Evolutionary conservation across 2,113 vertebrate species (phyloP).

Genomic region (Gila orcuttii): DNA sequence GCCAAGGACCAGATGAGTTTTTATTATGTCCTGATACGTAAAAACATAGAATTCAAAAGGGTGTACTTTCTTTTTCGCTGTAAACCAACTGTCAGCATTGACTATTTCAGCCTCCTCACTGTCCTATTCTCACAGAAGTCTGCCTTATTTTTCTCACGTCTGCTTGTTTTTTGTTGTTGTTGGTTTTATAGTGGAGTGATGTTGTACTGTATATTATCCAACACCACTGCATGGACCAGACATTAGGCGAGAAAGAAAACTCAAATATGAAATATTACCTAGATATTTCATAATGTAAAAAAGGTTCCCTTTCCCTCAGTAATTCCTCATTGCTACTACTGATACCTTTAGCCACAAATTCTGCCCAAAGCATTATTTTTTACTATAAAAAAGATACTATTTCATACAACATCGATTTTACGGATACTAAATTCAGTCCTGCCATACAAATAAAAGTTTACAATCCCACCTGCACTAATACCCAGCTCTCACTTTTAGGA

Average conservation of each 20-base stretch:
- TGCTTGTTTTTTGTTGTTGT: background rate
- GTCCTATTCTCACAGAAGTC: background rate
- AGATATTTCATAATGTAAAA: background rate
- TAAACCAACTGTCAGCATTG: background rate
- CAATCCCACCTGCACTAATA: slow-evolving; percentile 47
- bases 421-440: slow-evolving; percentile 27
- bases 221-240: background rate
- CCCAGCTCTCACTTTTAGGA: slow-evolving; percentile 40
- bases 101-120: background rate
- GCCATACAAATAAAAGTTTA: slow-evolving; percentile 43
- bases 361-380: slow-evolving; percentile 10
- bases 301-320: background rate
- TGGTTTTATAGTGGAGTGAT: background rate
- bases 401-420: slow-evolving; percentile 57
- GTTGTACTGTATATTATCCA: background rate
- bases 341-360: background rate
- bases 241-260: background rate
- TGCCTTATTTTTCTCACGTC: background rate
- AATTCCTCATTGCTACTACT: background rate
- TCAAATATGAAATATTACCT: background rate
- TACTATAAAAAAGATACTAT: slow-evolving; percentile 42
- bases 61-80: background rate
- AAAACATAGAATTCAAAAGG: too few species aligned
- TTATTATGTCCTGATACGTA: too few species aligned
- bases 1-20: too few species aligned